Percentiles rank a stretch among this genome's conserved stretches.
Conservation (phyloP, 2,113 vertebrate genomes). For the Eclectus roratus region DNA sequence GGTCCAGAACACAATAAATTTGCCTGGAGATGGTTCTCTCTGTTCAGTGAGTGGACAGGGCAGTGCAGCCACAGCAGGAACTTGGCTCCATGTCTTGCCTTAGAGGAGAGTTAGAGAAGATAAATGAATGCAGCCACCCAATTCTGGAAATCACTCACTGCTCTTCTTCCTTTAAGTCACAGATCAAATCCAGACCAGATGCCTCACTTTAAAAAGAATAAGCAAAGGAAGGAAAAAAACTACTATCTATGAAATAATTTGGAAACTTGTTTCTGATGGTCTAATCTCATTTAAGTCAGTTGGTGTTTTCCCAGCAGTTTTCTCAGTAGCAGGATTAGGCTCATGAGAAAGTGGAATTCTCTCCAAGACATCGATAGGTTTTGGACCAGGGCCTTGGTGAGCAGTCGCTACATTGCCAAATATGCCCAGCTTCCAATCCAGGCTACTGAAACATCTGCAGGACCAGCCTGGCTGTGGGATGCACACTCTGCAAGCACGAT, state of each 20-base stretch:
- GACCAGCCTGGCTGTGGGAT: neutral
- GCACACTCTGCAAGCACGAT: fast-evolving
- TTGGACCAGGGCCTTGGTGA: neutral
- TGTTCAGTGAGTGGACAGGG: neutral
- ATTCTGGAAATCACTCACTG: neutral
- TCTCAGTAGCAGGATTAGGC: neutral
- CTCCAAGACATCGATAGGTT: fast-evolving
- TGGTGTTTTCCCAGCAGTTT: constrained; percentile 6
- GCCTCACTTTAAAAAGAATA: constrained; percentile 15
- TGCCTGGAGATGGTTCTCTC: neutral
- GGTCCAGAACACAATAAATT: neutral
- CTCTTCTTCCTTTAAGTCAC: constrained; percentile 37
- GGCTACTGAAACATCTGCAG: neutral
- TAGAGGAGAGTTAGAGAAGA: constrained; percentile 13
- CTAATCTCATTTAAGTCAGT: neutral
- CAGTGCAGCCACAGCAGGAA: neutral
- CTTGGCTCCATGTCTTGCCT: neutral
- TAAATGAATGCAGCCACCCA: neutral
- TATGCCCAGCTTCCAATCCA: neutral
- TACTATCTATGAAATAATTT: neutral
- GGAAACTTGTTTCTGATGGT: constrained; percentile 27
- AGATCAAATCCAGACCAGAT: constrained; percentile 60
- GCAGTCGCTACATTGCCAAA: neutral
- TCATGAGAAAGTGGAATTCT: neutral
- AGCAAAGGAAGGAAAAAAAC: neutral